Percentiles rank a stretch among this genome's conserved stretches.
Conservation (phyloP, 2,113 vertebrate genomes). For the Chunga burmeisteri region DNA sequence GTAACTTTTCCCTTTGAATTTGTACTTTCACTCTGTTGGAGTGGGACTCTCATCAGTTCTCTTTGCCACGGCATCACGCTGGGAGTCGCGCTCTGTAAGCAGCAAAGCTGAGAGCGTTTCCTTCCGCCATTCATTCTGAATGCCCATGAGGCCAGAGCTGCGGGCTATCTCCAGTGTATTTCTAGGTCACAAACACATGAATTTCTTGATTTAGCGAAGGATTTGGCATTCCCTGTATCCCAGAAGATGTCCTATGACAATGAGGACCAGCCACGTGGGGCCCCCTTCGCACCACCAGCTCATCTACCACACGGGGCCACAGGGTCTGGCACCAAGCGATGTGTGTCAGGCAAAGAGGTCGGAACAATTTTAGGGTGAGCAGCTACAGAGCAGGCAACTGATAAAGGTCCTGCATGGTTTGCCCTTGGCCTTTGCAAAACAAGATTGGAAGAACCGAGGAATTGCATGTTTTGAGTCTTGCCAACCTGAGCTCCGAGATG, state of each 20-base stretch:
- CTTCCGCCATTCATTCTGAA: not conserved
- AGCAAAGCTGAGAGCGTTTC: not conserved
- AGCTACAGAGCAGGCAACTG: not conserved
- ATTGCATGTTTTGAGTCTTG: fast-evolving
- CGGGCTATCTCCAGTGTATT: not conserved
- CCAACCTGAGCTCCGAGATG: not conserved
- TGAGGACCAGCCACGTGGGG: not conserved
- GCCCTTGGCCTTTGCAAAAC: not conserved
- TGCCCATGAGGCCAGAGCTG: not conserved
- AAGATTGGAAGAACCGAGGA: not conserved
- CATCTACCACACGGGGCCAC: fast-evolving
- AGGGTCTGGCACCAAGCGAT: not conserved
- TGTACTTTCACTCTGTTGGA: fast-evolving
- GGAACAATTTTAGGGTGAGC: not conserved
- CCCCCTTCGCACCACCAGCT: not conserved
- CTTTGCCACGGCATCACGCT: fast-evolving
- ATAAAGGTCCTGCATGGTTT: fast-evolving
- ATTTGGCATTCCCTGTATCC: not conserved
- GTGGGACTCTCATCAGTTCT: not conserved
- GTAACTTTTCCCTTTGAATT: not conserved
- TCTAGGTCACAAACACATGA: not conserved
- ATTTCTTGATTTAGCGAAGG: not conserved
- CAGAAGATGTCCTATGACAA: not conserved
- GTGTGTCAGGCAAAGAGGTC: not conserved
- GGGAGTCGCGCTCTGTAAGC: not conserved